Base-by-base conservation (phyloP, 2,888 invertebrate genomes). In the Thera britannica region DNA sequence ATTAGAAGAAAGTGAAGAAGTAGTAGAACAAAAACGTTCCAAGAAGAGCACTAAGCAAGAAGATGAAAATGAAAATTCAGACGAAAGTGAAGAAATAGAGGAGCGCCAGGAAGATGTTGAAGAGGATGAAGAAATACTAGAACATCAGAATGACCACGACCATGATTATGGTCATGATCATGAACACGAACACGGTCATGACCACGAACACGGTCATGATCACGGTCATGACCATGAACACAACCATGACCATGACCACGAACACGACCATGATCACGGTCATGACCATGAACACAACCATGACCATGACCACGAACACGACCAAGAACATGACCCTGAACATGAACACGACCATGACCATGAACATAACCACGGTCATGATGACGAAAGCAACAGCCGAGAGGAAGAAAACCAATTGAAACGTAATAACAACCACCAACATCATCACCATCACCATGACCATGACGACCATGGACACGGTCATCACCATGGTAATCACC, bases 1-100 rank as follows among this genome's bases (percentile, higher is more conserved):
- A 36, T 60, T 60, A 35, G 68, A 62, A 36, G 59, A n/a, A 35
- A 51, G 23, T 49, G 59, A 60, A 34, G 52, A 66, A 51, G 76
- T 73, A 5, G 76, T 73, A 5, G 36, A 12, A 34, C 34, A 46
- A 11, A 34, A 58, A 64, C 57, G 60, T 6, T n/a, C n/a, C 12
- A 49, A 49, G 60, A 64, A 48, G 38, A 61, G 4, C 48, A 41
- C 6, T 69, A 65, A 52, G 60, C 49, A 65, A 35, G 68, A 59
- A 46, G 65, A n/a, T 5, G 64, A 62, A 11, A 41, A 9, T 8
- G 64, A 67, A 36, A 55, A 57, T 12, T 60, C 52, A 23, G 68
- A 58, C 0, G 63, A 69, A 23, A 62, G 2, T 35, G 67, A 67
- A 7, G 52, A 62, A 12, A 54, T 44, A 44, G 62, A 60, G 12